Percentiles rank a stretch among this genome's conserved stretches.
These are phyloP conservation scores for Listronotus bonariensis DNA, from an alignment of 1,140 invertebrate genomes.

Conservation along the genomic window DNA sequence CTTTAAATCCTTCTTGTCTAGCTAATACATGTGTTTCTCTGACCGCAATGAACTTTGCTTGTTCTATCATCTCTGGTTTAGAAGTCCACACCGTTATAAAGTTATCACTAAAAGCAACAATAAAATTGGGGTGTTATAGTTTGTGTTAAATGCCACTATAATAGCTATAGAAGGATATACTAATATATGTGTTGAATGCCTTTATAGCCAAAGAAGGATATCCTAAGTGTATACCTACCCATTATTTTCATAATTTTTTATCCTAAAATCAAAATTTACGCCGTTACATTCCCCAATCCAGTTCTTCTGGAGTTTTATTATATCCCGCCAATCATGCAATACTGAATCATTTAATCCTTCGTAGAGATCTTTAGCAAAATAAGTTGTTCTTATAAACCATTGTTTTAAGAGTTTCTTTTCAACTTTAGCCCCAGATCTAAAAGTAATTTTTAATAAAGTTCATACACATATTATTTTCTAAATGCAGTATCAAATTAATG, in stretches of 20 bases:
- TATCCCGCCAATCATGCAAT: slow-evolving; percentile 80
- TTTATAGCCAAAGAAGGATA: too few relatives aligned
- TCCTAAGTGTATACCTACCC: background rate
- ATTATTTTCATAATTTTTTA: slow-evolving; percentile 56
- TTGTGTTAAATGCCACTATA: too few relatives aligned
- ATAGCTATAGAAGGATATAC: too few relatives aligned
- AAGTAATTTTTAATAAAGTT: slow-evolving; percentile 68
- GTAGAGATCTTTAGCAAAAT: slow-evolving; percentile 79
- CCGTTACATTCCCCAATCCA: slow-evolving; percentile 97
- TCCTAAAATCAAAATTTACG: slow-evolving; percentile 72
- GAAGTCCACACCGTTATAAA: slow-evolving; percentile 75
- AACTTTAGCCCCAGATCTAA: slow-evolving; percentile 95
- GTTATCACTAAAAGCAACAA: slow-evolving; percentile 38
- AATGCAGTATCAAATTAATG: too few relatives aligned
- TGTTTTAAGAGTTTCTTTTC: slow-evolving; percentile 88
- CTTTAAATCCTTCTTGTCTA: slow-evolving; percentile 49
- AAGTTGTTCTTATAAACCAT: slow-evolving; percentile 94
- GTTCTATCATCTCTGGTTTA: slow-evolving; percentile 74
- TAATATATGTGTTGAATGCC: too few relatives aligned
- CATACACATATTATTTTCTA: too few relatives aligned
- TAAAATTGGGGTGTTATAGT: too few relatives aligned
- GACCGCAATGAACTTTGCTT: slow-evolving; percentile 69
- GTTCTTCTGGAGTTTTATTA: slow-evolving; percentile 87
- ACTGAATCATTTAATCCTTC: slow-evolving; percentile 74
- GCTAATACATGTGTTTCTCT: slow-evolving; percentile 60